phyloP scores from a whole-genome alignment of 2,888 invertebrate species.

The Agrochola circellaris region DNA sequence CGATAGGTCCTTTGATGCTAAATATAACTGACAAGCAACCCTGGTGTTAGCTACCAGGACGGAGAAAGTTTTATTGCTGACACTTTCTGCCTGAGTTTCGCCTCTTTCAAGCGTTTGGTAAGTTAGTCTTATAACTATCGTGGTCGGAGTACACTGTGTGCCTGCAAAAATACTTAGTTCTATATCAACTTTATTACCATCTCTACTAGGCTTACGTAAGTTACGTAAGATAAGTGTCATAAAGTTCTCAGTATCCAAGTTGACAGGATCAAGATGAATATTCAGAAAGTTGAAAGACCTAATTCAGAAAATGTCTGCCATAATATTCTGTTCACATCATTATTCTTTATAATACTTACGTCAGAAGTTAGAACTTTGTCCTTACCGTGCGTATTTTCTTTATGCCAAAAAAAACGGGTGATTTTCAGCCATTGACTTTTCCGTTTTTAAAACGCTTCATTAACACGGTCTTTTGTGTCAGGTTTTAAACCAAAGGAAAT shows the following conservation, averaged over 20 bases:
- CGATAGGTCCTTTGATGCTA: not conserved
- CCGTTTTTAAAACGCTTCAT: constrained; percentile 5
- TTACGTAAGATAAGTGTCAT: constrained; percentile 17
- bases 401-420: not conserved
- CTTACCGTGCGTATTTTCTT: not conserved
- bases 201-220: not conserved
- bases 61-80: too few species aligned
- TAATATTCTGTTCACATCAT: constrained; percentile 31
- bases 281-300: constrained; percentile 27
- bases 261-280: constrained; percentile 47
- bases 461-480: not conserved
- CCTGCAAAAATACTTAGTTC: not conserved
- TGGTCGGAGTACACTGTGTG: not conserved
- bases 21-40: not conserved
- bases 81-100: too few species aligned
- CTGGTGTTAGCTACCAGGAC: not conserved
- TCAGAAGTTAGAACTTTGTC: constrained; percentile 10
- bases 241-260: constrained; percentile 19
- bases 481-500: constrained; percentile 22
- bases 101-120: too few species aligned
- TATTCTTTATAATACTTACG: constrained; percentile 33
- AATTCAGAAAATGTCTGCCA: constrained; percentile 37
- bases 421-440: not conserved
- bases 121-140: too few species aligned
- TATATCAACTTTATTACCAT: not conserved